A percentile compares a stretch with the other conserved stretches of the same genome.
Conservation (phyloP, 2,797 vertebrate species). For the Chanos chanos region DNA sequence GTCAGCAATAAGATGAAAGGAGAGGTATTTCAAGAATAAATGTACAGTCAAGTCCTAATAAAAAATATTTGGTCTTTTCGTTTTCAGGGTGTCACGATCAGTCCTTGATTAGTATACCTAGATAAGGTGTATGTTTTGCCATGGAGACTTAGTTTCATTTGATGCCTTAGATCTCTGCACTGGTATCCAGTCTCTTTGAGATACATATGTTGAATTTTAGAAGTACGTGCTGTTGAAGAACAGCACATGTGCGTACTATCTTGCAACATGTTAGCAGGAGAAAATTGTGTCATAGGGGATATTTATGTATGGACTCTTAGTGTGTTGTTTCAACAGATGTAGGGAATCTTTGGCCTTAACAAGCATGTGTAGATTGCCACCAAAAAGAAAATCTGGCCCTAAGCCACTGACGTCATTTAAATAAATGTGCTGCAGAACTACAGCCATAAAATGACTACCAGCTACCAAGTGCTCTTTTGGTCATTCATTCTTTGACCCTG, state of each 20-base stretch:
- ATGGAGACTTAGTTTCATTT: no score
- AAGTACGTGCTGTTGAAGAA: no score
- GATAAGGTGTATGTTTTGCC: no score
- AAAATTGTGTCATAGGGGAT: slow-evolving; percentile 85
- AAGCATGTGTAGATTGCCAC: slow-evolving; percentile 83
- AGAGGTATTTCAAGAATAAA: no score
- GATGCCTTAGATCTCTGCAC: no score
- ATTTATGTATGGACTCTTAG: slow-evolving; percentile 82
- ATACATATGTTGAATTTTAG: no score
- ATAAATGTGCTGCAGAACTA: slow-evolving; percentile 87
- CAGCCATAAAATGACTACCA: slow-evolving; percentile 81
- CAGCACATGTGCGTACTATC: not conserved
- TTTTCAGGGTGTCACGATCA: no score
- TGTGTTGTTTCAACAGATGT: slow-evolving; percentile 77
- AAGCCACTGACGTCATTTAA: slow-evolving; percentile 93
- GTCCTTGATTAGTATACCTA: no score
- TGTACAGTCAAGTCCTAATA: no score
- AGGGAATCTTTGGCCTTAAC: no score
- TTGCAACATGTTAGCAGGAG: slow-evolving; percentile 64
- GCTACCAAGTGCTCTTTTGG: slow-evolving; percentile 83
- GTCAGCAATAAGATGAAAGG: no score
- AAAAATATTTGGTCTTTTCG: no score
- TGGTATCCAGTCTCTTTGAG: not conserved
- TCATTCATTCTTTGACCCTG: slow-evolving; percentile 53
- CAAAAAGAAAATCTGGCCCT: slow-evolving; percentile 84